Base-by-base conservation (phyloP, 2,888 invertebrate species). In the Orchesella flavescens region DNA sequence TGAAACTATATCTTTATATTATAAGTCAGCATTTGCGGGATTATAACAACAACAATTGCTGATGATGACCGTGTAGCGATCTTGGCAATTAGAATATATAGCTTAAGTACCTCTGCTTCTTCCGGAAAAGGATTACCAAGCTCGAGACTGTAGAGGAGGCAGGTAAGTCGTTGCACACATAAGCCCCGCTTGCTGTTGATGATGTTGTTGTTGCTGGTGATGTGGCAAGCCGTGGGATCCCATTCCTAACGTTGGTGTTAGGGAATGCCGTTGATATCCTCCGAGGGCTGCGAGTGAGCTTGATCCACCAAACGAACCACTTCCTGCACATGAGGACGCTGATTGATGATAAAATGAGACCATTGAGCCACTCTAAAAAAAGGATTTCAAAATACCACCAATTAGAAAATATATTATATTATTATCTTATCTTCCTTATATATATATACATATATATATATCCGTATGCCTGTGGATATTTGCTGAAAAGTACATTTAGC, bases 271-370 rank as follows among this genome's bases (percentile, higher is more conserved):
- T 80, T 90, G 87, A 90, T 91, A 83, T 90, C 91, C 88, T 90
- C 91, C 87, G 55, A 88, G 84, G 95, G 96, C 91, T 95, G 88
- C 88, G 17, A 88, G 84, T 63, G 88, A 88, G 75, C 86, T 87
- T 21, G 87, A 85, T 73, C 86, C 88, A 69, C 88, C 88, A 74
- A 88, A 87, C 78, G 89, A 87, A 81, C 88, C 88, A 24, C 89
- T 88, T 86, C 89, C 89, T 76, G 88, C 83, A 74, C 87, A 87
- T 23, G 86, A 68, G 55, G 88, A 86, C 75, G 87, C 57, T 81
- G 87, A 83, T 84, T 88, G 88, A 83, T 88, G 88, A 83, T 87
- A 87, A 84, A 88, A 88, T 83, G 88, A 87, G 85, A 88, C 88
- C 87, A 88, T 88, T 77, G 87, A 87, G 81, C 87, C 87, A 75